A percentile compares a stretch with the other conserved stretches of the same genome.
Evolutionary conservation across 2,888 invertebrate genomes (phyloP).

Genomic region (Electrophaes corylata): DNA sequence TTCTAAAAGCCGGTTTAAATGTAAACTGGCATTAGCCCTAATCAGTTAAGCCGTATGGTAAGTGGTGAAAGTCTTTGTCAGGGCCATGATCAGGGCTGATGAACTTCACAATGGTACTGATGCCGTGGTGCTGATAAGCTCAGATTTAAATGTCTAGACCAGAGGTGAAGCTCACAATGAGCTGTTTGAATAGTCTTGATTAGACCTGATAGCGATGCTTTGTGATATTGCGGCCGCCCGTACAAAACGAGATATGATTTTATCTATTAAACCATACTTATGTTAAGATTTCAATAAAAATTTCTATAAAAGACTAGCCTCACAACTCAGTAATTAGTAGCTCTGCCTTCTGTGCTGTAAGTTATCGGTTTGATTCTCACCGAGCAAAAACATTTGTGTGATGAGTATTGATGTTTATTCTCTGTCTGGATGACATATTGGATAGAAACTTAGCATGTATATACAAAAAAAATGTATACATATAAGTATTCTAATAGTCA

Average conservation of each 20-base stretch:
- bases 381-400: too few species aligned
- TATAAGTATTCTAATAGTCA: too few species aligned
- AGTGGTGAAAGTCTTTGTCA: conserved; percentile 26
- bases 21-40: conserved; percentile 3
- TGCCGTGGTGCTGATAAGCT: conserved; percentile 22
- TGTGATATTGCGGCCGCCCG: neutral
- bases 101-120: conserved; percentile 30
- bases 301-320: too few species aligned
- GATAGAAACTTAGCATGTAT: too few species aligned
- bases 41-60: conserved; percentile 29
- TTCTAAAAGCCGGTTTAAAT: neutral
- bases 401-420: too few species aligned
- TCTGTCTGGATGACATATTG: too few species aligned
- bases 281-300: too few species aligned
- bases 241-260: neutral
- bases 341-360: too few species aligned
- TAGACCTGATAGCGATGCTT: neutral
- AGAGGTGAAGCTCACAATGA: conserved; percentile 6
- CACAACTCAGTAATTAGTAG: too few species aligned
- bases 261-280: too few species aligned
- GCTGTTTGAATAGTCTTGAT: neutral
- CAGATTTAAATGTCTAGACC: conserved; percentile 32
- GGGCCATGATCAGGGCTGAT: conserved; percentile 26
- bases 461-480: too few species aligned
- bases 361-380: too few species aligned